These are phyloP conservation scores for human DNA, from an alignment of 2,113 vertebrate genomes.

Conservation along the genomic window DNA sequence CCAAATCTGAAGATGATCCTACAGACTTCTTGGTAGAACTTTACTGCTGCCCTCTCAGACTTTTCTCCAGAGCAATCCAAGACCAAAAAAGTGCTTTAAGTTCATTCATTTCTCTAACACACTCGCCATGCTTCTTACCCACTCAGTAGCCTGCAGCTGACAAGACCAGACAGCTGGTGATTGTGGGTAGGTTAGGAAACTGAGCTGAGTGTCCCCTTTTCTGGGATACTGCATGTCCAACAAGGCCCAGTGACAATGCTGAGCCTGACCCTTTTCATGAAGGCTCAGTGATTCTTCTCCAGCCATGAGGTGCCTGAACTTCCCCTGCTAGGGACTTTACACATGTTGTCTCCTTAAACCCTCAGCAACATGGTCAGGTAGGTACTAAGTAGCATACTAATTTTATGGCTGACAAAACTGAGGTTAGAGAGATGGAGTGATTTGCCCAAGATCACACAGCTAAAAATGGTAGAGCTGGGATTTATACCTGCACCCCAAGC, in stretches of 20 bases:
- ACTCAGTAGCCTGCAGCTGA: background rate
- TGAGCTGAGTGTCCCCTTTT: background rate
- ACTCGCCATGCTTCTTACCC: background rate
- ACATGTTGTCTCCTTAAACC: slow-evolving; percentile 13
- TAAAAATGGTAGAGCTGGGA: slow-evolving; percentile 15
- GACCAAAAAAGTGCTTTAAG: background rate
- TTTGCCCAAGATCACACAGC: slow-evolving; percentile 35
- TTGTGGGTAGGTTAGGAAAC: slow-evolving; percentile 31
- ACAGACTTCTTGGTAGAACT: slow-evolving; percentile 32
- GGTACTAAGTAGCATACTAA: background rate
- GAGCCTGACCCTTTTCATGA: slow-evolving; percentile 8
- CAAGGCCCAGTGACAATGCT: background rate
- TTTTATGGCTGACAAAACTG: slow-evolving; percentile 19
- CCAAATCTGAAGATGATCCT: slow-evolving; percentile 7
- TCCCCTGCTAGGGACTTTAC: background rate
- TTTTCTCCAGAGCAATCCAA: slow-evolving; percentile 9
- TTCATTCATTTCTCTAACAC: slow-evolving; percentile 36
- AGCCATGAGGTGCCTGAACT: slow-evolving; percentile 36
- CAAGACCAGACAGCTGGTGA: background rate
- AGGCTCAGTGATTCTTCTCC: background rate
- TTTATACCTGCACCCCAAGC: background rate
- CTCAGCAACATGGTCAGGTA: background rate
- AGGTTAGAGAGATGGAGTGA: background rate
- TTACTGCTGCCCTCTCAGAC: background rate
- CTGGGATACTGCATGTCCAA: background rate